Percentiles rank a stretch among this genome's conserved stretches.
These are phyloP conservation scores for Callipepla squamata DNA, from an alignment of 2,113 vertebrate genomes.

Conservation along the genomic window DNA sequence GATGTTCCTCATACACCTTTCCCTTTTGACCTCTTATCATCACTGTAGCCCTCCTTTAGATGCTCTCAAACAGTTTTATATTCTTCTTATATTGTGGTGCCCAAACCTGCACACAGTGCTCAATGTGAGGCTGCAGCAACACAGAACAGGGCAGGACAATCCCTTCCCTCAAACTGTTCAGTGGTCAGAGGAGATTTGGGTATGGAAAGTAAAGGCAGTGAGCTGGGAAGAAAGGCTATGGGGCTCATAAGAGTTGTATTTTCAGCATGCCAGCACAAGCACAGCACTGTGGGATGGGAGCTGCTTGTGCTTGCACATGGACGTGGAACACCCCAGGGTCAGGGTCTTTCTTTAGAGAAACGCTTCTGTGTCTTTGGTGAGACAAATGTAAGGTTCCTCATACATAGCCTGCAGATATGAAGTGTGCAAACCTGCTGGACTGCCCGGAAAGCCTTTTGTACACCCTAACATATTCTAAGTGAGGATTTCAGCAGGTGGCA, in stretches of 20 bases:
- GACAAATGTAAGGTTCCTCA: background rate
- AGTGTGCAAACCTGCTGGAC: background rate
- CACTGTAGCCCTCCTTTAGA: background rate
- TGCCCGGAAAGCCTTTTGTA: background rate
- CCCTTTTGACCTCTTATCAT: no score
- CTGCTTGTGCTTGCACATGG: background rate
- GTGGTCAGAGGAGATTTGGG: background rate
- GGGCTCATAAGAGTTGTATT: background rate
- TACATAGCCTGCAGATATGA: background rate
- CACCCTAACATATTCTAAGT: background rate
- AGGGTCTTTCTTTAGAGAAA: background rate
- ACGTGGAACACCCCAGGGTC: rapidly evolving
- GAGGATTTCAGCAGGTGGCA: conserved; percentile 19
- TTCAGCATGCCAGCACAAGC: background rate
- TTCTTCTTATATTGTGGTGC: background rate
- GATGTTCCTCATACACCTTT: background rate
- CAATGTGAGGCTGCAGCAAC: background rate
- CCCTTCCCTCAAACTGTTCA: background rate
- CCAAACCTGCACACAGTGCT: background rate
- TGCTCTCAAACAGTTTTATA: background rate
- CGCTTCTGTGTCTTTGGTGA: background rate
- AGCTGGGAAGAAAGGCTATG: background rate
- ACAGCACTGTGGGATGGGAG: background rate
- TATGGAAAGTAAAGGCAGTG: background rate
- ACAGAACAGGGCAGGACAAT: background rate